Percentiles rank a stretch among this genome's conserved stretches.
Conservation (phyloP, 2,113 vertebrate species). For the Cyanoliseus patagonus region DNA sequence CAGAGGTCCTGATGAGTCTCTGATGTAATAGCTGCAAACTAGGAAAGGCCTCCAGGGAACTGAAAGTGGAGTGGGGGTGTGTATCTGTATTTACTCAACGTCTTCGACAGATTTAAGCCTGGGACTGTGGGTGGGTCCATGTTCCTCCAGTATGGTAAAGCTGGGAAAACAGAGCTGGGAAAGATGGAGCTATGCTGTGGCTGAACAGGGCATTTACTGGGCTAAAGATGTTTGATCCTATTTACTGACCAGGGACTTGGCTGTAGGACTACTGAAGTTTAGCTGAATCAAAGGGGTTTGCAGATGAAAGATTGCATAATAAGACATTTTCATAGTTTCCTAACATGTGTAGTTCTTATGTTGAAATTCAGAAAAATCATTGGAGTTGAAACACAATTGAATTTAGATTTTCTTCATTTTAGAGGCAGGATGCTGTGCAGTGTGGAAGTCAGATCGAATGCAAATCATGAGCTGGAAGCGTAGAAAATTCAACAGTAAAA, state of each 20-base stretch:
- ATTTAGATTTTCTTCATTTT: background rate
- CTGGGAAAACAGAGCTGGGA: background rate
- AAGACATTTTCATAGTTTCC: background rate
- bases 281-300: background rate
- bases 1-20: background rate
- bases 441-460: background rate
- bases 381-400: background rate
- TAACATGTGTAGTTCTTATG: background rate
- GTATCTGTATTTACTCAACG: background rate
- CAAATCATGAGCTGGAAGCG: background rate
- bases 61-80: background rate
- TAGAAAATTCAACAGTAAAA: background rate
- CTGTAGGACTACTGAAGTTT: background rate
- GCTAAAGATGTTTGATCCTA: background rate
- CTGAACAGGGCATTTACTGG: background rate
- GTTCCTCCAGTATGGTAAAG: background rate
- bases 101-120: background rate
- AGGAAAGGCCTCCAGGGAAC: background rate
- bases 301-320: background rate
- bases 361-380: background rate
- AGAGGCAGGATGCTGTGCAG: background rate
- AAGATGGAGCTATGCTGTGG: background rate
- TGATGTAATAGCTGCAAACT: background rate
- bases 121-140: background rate
- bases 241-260: background rate